Evolutionary conservation across 2,888 invertebrate genomes (phyloP).

Genomic region (Aricia artaxerxes): DNA sequence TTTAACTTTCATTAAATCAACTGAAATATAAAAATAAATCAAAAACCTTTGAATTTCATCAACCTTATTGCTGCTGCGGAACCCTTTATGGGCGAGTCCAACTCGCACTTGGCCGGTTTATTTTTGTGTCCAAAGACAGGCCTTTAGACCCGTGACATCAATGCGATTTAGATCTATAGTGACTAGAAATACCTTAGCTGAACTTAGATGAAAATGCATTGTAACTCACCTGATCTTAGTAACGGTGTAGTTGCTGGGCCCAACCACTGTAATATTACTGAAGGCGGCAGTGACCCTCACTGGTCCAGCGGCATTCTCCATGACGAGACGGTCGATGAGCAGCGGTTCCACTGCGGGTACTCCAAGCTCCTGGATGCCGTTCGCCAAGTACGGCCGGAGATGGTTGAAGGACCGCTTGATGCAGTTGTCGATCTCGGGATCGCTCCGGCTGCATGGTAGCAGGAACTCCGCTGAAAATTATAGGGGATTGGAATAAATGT

Average conservation of each 20-base stretch:
- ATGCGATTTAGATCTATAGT: no score
- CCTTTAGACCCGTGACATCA: no score
- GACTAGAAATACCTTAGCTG: no score
- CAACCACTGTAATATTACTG: slow-evolving; percentile 87
- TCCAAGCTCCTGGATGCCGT: slow-evolving; percentile 85
- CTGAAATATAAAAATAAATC: no score
- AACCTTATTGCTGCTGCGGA: no score
- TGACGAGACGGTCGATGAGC: slow-evolving; percentile 84
- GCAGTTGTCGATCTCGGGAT: slow-evolving; percentile 84
- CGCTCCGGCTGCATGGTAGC: slow-evolving; percentile 83
- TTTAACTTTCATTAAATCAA: no score
- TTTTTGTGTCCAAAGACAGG: no score
- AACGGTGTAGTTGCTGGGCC: slow-evolving; percentile 87
- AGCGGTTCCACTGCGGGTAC: slow-evolving; percentile 89
- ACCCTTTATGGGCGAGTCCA: no score
- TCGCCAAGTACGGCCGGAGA: slow-evolving; percentile 84
- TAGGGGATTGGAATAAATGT: not conserved
- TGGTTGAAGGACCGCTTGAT: slow-evolving; percentile 86
- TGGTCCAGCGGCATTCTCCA: slow-evolving; percentile 89
- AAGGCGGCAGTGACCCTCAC: slow-evolving; percentile 87
- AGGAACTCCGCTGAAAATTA: slow-evolving; percentile 86
- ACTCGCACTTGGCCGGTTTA: no score
- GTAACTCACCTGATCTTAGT: slow-evolving; percentile 81
- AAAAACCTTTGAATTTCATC: no score
- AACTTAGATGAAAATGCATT: no score